Conservation (phyloP, 2,113 vertebrate species). For the Entelurus aequoreus region DNA sequence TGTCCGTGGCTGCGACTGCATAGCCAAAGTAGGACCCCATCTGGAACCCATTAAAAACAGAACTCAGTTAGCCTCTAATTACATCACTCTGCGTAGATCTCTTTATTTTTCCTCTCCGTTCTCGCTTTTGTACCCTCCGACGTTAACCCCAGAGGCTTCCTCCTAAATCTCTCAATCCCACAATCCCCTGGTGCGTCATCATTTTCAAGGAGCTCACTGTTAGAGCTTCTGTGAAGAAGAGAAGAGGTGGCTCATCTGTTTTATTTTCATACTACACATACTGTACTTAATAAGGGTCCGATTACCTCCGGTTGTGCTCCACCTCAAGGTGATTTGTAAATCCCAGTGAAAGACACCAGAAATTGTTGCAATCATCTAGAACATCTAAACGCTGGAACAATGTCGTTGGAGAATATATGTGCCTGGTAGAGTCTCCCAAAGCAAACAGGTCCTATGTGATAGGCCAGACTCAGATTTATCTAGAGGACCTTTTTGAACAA, state of each 20-base stretch:
- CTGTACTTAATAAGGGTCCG: constrained; percentile 22
- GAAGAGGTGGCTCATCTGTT: constrained; percentile 27
- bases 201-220: constrained; percentile 41
- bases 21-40: constrained; percentile 92
- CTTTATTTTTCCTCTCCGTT: constrained; percentile 28
- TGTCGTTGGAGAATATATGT: background rate
- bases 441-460: too few species aligned
- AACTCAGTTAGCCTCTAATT: constrained; percentile 50
- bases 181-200: constrained; percentile 30
- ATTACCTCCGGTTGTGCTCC: constrained; percentile 20
- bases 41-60: constrained; percentile 68
- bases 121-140: constrained; percentile 22
- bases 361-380: background rate
- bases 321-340: constrained; percentile 30
- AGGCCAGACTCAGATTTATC: too few species aligned
- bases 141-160: constrained; percentile 28
- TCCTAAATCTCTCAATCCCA: constrained; percentile 40
- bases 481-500: too few species aligned
- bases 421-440: background rate
- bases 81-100: constrained; percentile 31
- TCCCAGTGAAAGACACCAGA: constrained; percentile 5
- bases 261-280: constrained; percentile 36
- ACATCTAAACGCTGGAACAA: background rate
- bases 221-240: constrained; percentile 28
- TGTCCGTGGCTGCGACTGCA: constrained; percentile 80